phyloP scores from a whole-genome alignment of 2,113 vertebrate species.

The Scolopax mira region DNA sequence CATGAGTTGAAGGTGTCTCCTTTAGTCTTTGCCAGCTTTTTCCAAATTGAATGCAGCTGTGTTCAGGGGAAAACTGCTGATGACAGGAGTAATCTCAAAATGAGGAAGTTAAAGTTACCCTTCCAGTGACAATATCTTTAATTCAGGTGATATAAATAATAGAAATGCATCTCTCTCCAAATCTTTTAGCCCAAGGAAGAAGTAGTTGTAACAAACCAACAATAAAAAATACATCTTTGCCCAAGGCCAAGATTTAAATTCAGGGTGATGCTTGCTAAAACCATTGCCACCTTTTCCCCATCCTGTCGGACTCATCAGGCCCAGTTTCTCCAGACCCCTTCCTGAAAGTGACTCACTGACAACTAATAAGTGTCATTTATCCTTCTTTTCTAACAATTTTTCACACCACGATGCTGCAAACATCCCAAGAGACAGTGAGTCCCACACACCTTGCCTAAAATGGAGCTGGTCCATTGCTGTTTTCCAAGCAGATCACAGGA shows the following conservation, averaged over 20 bases:
- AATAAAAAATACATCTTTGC: neutral
- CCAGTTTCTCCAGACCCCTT: neutral
- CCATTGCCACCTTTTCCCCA: neutral
- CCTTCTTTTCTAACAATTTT: neutral
- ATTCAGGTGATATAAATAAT: conserved; percentile 76
- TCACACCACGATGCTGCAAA: neutral
- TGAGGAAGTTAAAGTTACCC: neutral
- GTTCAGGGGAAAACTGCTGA: conserved; percentile 28
- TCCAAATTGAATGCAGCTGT: conserved; percentile 71
- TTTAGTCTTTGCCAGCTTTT: conserved; percentile 39
- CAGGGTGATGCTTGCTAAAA: neutral
- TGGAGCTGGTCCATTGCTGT: neutral
- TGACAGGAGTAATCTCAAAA: conserved; percentile 41
- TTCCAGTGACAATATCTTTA: conserved; percentile 47
- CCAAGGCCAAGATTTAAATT: neutral
- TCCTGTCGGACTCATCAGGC: neutral
- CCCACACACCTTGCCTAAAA: neutral
- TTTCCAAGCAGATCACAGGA: neutral
- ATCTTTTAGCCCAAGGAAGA: neutral
- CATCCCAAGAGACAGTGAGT: neutral
- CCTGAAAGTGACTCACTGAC: neutral
- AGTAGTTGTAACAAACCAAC: neutral
- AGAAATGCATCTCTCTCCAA: neutral
- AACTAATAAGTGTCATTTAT: neutral
- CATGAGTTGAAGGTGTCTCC: conserved; percentile 25